Percentiles rank a stretch among this genome's conserved stretches.
Evolutionary conservation across 2,888 invertebrate species (phyloP).

Genomic region (Trilocha varians): DNA sequence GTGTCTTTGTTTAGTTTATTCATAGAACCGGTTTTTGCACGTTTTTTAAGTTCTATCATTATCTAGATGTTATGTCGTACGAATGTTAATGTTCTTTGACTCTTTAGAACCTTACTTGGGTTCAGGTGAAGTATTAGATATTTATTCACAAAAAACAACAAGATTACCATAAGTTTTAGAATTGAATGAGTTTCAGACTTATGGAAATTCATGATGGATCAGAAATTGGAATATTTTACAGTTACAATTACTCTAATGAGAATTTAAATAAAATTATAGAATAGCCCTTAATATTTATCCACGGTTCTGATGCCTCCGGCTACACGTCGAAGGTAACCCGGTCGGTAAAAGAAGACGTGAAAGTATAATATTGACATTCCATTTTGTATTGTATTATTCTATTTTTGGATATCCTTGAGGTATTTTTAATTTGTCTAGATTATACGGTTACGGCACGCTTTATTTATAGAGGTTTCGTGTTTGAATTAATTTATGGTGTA

Average conservation of each 20-base stretch:
- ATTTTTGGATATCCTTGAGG: background rate
- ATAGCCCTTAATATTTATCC: slow-evolving; percentile 40
- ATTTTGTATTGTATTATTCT: background rate
- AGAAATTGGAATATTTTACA: slow-evolving; percentile 10
- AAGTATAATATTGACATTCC: slow-evolving; percentile 40
- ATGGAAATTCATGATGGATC: background rate
- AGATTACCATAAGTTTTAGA: background rate
- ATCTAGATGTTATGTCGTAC: too few relatives aligned
- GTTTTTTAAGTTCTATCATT: too few relatives aligned
- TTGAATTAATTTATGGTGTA: too few relatives aligned
- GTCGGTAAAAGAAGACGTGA: slow-evolving; percentile 25
- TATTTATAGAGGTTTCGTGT: too few relatives aligned
- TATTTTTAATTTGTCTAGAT: too few relatives aligned
- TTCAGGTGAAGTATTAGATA: too few relatives aligned
- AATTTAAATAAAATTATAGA: slow-evolving; percentile 26
- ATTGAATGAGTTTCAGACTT: background rate
- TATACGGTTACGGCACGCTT: too few relatives aligned
- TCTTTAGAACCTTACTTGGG: too few relatives aligned
- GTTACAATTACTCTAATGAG: too few relatives aligned
- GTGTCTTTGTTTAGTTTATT: too few relatives aligned
- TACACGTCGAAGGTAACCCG: slow-evolving; percentile 44
- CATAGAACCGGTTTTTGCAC: too few relatives aligned
- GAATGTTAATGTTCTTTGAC: too few relatives aligned
- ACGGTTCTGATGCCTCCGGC: slow-evolving; percentile 46
- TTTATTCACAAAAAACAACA: background rate